Evolutionary conservation across 2,113 vertebrate species (phyloP).

Genomic region (Bubalus kerabau): DNA sequence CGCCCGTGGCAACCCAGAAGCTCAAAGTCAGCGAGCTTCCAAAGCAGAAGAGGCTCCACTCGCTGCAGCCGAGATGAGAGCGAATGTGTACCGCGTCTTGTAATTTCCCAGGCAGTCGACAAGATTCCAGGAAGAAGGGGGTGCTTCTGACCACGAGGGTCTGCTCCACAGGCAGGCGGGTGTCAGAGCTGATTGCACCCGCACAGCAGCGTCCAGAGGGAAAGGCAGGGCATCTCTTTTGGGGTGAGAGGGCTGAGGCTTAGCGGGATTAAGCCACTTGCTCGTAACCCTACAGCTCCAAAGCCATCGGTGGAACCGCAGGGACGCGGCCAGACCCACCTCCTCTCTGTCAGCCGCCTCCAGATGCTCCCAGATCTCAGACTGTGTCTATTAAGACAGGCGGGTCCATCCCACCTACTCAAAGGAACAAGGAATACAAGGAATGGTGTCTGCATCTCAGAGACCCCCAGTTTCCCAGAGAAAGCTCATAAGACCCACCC

Average conservation of each 20-base stretch:
- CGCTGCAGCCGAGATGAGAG: neutral
- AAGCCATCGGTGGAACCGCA: neutral
- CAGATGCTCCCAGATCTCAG: neutral
- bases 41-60: neutral
- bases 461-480: neutral
- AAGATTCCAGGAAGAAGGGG: neutral
- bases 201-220: accelerated
- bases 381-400: neutral
- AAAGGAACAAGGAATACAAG: neutral
- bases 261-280: accelerated
- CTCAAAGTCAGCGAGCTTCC: neutral
- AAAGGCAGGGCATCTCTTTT: neutral
- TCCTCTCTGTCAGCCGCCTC: neutral
- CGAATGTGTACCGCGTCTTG: neutral
- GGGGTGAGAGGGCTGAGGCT: neutral
- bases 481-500: neutral
- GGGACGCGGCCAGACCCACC: neutral
- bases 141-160: neutral
- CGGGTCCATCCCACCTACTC: no score
- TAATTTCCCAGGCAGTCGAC: neutral
- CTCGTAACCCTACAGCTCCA: neutral
- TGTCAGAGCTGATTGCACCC: accelerated
- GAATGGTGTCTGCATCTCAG: neutral
- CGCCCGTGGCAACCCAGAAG: neutral
- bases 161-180: accelerated